Conservation (phyloP, 2,113 vertebrate species). For the Gobio gobio region DNA sequence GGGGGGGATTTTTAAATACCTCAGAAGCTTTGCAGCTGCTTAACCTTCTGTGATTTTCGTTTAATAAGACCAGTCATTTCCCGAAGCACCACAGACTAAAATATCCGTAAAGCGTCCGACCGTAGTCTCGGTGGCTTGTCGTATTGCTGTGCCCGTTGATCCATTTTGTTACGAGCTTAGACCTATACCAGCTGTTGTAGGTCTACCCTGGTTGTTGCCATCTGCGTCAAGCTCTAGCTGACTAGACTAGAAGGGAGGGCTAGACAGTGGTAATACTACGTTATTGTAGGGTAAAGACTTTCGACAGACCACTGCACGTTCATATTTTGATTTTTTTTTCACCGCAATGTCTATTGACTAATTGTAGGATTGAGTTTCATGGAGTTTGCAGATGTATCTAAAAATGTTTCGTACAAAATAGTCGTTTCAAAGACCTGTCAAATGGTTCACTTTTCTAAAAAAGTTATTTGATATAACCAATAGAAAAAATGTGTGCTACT, state of each 20-base stretch:
- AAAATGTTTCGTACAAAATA: background rate
- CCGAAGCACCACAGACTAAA: conserved; percentile 24
- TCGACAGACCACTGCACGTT: background rate
- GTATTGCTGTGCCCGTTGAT: conserved; percentile 12
- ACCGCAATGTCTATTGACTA: conserved; percentile 23
- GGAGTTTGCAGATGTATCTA: conserved; percentile 1
- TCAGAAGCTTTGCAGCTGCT: conserved; percentile 70
- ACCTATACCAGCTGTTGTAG: conserved; percentile 35
- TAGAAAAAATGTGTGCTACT: background rate
- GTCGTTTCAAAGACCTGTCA: background rate
- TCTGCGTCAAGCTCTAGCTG: conserved; percentile 23
- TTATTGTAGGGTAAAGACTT: conserved; percentile 12
- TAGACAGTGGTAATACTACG: conserved; percentile 2
- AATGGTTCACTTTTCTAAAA: background rate
- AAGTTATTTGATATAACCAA: background rate
- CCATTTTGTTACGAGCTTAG: conserved; percentile 29
- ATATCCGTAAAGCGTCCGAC: conserved; percentile 15
- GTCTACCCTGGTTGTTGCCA: conserved; percentile 26
- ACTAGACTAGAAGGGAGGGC: conserved; percentile 6
- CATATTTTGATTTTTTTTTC: background rate
- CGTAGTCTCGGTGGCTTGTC: conserved; percentile 3
- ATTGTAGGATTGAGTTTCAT: conserved; percentile 16
- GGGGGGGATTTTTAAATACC: conserved; percentile 66
- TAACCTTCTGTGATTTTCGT: conserved; percentile 74
- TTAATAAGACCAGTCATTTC: conserved; percentile 58